phyloP scores from a whole-genome alignment of 2,888 invertebrate species.

The Netelia melanura region DNA sequence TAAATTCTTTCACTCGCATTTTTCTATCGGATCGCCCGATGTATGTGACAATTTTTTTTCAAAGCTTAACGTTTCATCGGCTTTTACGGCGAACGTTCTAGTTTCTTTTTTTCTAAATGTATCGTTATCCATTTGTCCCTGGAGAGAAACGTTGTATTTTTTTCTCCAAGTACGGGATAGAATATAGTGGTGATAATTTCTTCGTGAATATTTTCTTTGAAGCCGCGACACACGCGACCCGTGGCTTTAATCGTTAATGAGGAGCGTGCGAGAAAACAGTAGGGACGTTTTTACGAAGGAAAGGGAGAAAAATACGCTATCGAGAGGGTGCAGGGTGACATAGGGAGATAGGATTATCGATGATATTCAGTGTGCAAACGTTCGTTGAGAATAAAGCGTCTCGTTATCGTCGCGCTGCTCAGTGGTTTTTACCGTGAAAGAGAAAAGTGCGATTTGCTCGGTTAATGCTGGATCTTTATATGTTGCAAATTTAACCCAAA shows the following conservation, averaged over 20 bases:
- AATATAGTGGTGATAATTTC: too few relatives aligned
- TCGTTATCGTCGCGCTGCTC: not conserved
- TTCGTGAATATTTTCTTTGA: not conserved
- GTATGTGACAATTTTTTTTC: not conserved
- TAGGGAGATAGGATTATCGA: constrained; percentile 8
- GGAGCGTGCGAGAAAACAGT: not conserved
- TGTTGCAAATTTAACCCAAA: too few relatives aligned
- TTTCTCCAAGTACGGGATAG: too few relatives aligned
- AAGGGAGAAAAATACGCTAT: not conserved
- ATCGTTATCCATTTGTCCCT: not conserved
- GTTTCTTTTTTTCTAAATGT: not conserved
- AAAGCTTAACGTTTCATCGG: not conserved
- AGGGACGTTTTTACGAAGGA: not conserved
- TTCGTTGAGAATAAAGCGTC: not conserved
- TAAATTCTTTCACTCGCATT: not conserved
- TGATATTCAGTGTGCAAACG: constrained; percentile 6
- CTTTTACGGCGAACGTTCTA: not conserved
- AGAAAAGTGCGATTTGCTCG: too few relatives aligned
- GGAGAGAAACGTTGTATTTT: too few relatives aligned
- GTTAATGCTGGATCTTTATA: too few relatives aligned
- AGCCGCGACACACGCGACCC: not conserved
- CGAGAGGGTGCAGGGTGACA: not conserved
- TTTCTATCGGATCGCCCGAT: not conserved
- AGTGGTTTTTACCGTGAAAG: not conserved
- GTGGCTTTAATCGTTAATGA: constrained; percentile 15